A percentile compares a stretch with the other conserved stretches of the same genome.
Evolutionary conservation across 2,113 vertebrate species (phyloP).

Genomic region (Silurus asotus): DNA sequence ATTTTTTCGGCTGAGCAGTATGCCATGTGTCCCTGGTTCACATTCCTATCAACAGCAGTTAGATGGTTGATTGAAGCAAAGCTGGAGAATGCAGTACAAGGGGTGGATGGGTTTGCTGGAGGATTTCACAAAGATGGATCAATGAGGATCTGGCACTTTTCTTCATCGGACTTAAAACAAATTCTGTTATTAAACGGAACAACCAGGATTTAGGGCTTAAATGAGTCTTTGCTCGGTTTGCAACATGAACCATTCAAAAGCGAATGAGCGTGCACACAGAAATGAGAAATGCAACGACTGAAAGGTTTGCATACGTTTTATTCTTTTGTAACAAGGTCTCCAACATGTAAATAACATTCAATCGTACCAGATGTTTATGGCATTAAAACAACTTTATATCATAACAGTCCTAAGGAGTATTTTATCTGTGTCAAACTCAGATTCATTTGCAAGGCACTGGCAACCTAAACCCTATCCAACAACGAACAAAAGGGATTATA

Average conservation of each 20-base stretch:
- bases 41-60: neutral
- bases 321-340: constrained; percentile 48
- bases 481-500: constrained; percentile 17
- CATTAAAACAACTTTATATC: constrained; percentile 41
- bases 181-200: constrained; percentile 17
- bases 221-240: neutral
- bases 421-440: constrained; percentile 39
- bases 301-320: constrained; percentile 51
- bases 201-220: neutral
- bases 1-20: constrained; percentile 1
- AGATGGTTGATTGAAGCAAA: neutral
- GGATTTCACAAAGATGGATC: constrained; percentile 34
- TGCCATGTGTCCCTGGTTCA: neutral
- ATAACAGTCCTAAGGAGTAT: constrained; percentile 37
- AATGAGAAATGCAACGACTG: neutral
- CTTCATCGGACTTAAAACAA: constrained; percentile 2
- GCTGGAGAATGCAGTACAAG: neutral
- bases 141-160: constrained; percentile 4
- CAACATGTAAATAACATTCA: constrained; percentile 52
- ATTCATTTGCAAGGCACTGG: constrained; percentile 49
- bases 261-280: neutral
- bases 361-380: constrained; percentile 39
- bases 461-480: constrained; percentile 16
- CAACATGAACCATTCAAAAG: neutral
- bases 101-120: constrained; percentile 28